These are phyloP conservation scores for Garrulus glandarius DNA, from an alignment of 2,797 vertebrate species.

Conservation along the genomic window DNA sequence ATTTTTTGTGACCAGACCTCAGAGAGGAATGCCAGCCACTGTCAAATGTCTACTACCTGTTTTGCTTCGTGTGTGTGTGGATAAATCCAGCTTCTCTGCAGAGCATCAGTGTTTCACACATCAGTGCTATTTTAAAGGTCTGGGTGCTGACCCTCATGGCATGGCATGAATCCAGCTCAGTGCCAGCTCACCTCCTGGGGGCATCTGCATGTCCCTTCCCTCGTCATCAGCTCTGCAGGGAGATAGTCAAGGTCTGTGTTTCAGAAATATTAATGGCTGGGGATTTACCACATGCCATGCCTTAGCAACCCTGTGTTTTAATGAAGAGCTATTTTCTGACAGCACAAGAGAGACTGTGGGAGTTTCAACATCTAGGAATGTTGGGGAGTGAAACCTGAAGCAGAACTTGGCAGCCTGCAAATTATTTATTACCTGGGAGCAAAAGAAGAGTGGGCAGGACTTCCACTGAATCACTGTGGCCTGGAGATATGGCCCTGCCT, in stretches of 20 bases:
- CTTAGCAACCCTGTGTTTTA: background rate
- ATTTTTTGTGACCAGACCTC: background rate
- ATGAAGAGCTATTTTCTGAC: background rate
- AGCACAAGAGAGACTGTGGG: background rate
- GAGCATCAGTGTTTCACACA: background rate
- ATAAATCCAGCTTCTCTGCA: background rate
- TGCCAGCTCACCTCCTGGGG: background rate
- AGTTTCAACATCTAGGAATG: background rate
- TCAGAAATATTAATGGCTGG: background rate
- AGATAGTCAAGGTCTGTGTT: background rate
- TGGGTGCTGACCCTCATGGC: background rate
- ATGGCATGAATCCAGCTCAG: background rate
- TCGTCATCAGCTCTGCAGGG: background rate
- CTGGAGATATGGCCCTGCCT: background rate
- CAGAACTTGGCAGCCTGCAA: background rate
- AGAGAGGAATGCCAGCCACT: background rate
- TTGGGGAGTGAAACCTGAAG: background rate
- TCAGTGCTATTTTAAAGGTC: background rate
- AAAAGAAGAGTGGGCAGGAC: background rate
- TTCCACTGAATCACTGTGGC: background rate
- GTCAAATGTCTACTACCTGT: background rate
- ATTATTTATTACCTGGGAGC: background rate
- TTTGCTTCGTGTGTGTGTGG: accelerated
- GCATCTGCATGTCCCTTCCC: background rate
- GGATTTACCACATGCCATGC: background rate